phyloP scores from a whole-genome alignment of 1,140 invertebrate genomes.

The Dendrolimus punctatus region DNA sequence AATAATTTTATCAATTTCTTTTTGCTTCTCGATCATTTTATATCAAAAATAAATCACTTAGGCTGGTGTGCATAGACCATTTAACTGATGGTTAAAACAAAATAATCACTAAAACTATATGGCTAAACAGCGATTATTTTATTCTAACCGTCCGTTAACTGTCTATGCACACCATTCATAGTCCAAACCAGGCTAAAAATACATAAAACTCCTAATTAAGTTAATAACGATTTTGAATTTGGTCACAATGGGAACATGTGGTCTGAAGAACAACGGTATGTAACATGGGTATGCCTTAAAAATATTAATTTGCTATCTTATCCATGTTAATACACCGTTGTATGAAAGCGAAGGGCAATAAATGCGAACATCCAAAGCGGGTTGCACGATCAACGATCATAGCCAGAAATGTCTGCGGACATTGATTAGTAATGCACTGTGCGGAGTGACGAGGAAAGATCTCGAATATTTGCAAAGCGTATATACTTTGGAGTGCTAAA shows the following conservation, averaged over 20 bases:
- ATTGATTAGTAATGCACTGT: too few relatives aligned
- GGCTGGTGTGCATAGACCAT: too few relatives aligned
- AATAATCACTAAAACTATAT: too few relatives aligned
- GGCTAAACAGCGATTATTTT: too few relatives aligned
- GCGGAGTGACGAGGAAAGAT: too few relatives aligned
- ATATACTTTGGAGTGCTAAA: too few relatives aligned
- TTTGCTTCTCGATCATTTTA: too few relatives aligned
- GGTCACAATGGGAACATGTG: slow-evolving; percentile 48
- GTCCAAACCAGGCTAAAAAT: background rate
- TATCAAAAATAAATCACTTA: too few relatives aligned
- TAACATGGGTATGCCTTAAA: background rate
- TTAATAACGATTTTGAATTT: slow-evolving; percentile 9
- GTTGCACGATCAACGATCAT: slow-evolving; percentile 2
- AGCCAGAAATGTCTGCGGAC: background rate
- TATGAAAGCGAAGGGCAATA: slow-evolving; percentile 6
- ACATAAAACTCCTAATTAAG: background rate
- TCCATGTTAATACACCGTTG: background rate
- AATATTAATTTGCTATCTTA: background rate
- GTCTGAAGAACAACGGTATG: slow-evolving; percentile 14
- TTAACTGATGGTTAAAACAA: too few relatives aligned
- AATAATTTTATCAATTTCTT: too few relatives aligned
- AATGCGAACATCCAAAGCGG: slow-evolving; percentile 23
- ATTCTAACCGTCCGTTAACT: too few relatives aligned
- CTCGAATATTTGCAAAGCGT: too few relatives aligned
- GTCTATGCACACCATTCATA: background rate